Conservation (phyloP, 2,888 invertebrate genomes). For the Halocaridina rubra region DNA sequence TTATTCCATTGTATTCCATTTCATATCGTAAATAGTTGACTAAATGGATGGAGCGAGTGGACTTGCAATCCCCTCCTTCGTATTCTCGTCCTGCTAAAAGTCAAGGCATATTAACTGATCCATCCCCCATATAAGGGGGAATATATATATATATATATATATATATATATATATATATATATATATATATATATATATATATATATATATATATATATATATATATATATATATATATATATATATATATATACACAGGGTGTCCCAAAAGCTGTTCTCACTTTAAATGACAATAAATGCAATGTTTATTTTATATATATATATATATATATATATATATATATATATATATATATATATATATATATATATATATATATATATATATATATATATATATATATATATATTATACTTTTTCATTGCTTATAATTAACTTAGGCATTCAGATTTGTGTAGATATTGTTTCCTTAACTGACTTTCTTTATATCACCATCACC, state of each 20-base stretch:
- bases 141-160: not conserved
- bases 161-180: not conserved
- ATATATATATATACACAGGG: not conserved
- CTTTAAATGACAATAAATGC: not conserved
- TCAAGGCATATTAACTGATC: no score
- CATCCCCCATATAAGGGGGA: no score
- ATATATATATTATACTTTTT: not conserved
- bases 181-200: not conserved
- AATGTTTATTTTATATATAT: not conserved
- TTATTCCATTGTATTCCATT: no score
- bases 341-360: not conserved
- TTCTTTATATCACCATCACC: no score
- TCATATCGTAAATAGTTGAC: no score
- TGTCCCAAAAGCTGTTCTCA: no score
- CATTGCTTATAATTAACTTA: not conserved
- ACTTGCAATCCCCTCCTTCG: no score
- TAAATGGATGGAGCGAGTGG: no score
- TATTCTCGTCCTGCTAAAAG: no score
- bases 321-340: not conserved
- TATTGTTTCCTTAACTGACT: no score
- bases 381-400: not conserved
- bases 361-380: not conserved
- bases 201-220: not conserved
- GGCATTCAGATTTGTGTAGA: not conserved
- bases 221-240: not conserved